Conservation (phyloP, 92 coral and sea anemone genomes). For the Metridium senile region DNA sequence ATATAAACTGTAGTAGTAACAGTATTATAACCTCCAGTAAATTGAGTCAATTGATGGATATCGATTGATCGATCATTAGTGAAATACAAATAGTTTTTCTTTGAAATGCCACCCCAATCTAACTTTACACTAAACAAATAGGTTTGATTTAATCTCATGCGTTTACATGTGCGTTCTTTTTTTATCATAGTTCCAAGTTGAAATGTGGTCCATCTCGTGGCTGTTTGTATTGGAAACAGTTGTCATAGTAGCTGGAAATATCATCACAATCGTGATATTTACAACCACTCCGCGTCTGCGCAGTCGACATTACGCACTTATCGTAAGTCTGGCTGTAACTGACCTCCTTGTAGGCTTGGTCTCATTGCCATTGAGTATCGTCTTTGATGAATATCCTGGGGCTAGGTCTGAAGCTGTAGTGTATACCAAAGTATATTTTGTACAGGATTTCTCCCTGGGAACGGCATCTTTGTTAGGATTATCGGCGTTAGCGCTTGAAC, state of each 20-base stretch:
- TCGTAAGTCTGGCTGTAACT: slow-evolving; percentile 44
- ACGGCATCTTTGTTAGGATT: slow-evolving; percentile 14
- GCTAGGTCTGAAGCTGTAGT: too few species aligned
- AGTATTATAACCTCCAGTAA: too few species aligned
- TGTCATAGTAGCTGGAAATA: slow-evolving; percentile 13
- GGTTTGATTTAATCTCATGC: too few species aligned
- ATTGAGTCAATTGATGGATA: too few species aligned
- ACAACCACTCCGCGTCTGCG: slow-evolving; percentile 19
- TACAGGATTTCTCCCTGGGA: slow-evolving; percentile 4
- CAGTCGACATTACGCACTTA: slow-evolving; percentile 14
- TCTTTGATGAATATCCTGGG: background rate
- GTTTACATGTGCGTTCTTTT: background rate
- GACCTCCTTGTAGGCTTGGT: slow-evolving; percentile 37
- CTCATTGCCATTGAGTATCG: background rate
- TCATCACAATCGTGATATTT: slow-evolving; percentile 4
- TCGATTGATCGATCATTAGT: too few species aligned
- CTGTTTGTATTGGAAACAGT: slow-evolving; percentile 1
- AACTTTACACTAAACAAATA: too few species aligned
- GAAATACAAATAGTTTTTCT: too few species aligned
- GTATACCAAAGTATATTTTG: background rate
- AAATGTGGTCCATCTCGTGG: slow-evolving; percentile 14
- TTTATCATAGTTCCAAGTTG: background rate
- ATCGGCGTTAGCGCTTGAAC: slow-evolving; percentile 24
- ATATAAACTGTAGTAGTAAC: too few species aligned
- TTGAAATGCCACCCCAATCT: too few species aligned